Conservation (phyloP, 2,888 invertebrate species). For the Allygus modestus region DNA sequence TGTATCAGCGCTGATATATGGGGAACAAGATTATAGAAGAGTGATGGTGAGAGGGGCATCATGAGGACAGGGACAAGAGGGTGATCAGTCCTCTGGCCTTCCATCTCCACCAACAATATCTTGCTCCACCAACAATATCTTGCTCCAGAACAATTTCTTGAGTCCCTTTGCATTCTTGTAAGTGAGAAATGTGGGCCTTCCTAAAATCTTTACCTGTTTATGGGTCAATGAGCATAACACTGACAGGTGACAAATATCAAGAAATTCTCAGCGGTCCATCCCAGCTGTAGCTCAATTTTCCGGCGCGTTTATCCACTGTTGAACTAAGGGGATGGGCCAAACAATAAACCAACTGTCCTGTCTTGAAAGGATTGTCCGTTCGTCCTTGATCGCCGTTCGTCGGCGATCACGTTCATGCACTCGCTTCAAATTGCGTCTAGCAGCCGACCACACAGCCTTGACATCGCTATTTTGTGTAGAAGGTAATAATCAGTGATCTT, state of each 20-base stretch:
- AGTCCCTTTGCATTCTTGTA: not conserved
- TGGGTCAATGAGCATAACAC: not conserved
- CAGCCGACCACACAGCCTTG: not conserved
- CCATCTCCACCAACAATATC: too few relatives aligned
- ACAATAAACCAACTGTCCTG: constrained; percentile 18
- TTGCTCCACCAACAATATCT: too few relatives aligned
- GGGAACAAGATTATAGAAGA: too few relatives aligned
- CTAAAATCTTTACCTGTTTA: not conserved
- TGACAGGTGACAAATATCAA: constrained; percentile 17
- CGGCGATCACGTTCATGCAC: not conserved
- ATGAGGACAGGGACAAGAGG: too few relatives aligned
- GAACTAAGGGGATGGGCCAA: constrained; percentile 4
- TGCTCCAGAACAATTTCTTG: too few relatives aligned
- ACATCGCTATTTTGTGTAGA: not conserved
- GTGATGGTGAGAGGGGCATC: too few relatives aligned
- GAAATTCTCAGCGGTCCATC: constrained; percentile 6
- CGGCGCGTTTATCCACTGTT: not conserved
- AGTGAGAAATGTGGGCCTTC: not conserved
- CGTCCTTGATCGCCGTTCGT: not conserved
- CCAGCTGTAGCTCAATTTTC: constrained; percentile 4
- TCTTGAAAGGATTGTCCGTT: not conserved
- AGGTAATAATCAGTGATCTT: constrained; percentile 19
- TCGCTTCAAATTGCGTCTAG: not conserved
- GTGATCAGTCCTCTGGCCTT: too few relatives aligned
- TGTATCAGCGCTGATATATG: too few relatives aligned